A percentile compares a stretch with the other conserved stretches of the same genome.
phyloP scores from a whole-genome alignment of 2,888 invertebrate genomes.

The Timema cristinae region DNA sequence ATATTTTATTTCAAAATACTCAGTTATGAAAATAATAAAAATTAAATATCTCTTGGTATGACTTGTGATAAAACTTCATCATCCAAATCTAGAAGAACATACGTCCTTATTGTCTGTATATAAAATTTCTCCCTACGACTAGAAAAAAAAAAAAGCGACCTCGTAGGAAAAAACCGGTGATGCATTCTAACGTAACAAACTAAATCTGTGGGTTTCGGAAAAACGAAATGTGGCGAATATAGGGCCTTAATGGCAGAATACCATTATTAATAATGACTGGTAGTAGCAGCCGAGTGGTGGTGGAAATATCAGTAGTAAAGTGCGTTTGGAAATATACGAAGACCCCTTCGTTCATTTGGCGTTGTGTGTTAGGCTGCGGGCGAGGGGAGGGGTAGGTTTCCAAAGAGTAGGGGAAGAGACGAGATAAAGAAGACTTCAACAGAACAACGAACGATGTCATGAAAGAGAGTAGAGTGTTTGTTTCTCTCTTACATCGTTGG shows the following conservation, averaged over 20 bases:
- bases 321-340: slow-evolving; percentile 25
- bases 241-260: slow-evolving; percentile 36
- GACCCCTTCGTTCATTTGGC: slow-evolving; percentile 12
- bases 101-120: too few species aligned
- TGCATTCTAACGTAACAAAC: slow-evolving; percentile 27
- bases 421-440: too few species aligned
- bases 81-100: too few species aligned
- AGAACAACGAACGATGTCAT: too few species aligned
- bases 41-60: too few species aligned
- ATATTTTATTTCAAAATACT: too few species aligned
- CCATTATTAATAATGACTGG: slow-evolving; percentile 39
- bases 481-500: too few species aligned
- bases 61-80: too few species aligned
- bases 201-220: slow-evolving; percentile 26
- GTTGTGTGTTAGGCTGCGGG: neutral
- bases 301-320: slow-evolving; percentile 33
- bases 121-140: neutral
- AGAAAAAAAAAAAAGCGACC: slow-evolving; percentile 15
- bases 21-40: too few species aligned
- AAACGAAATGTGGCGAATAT: slow-evolving; percentile 27
- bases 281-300: slow-evolving; percentile 23
- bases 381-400: neutral
- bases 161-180: slow-evolving; percentile 18
- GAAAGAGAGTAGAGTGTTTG: too few species aligned
- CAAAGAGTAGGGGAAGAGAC: neutral